These are phyloP conservation scores for Parnassius mnemosyne DNA, from an alignment of 2,888 invertebrate species.

Conservation along the genomic window DNA sequence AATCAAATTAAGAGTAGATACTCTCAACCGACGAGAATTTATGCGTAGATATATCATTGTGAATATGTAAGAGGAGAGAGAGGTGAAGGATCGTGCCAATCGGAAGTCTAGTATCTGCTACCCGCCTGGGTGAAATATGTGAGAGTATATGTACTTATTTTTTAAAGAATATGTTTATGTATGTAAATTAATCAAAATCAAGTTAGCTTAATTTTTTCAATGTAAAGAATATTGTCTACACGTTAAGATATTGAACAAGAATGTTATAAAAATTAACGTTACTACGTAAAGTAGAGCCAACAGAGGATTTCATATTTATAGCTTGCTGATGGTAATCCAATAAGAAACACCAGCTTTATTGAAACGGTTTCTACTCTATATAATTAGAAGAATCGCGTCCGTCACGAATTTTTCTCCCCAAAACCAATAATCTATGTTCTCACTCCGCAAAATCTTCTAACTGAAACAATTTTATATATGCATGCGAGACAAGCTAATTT, in stretches of 20 bases:
- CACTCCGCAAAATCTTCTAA: conserved; percentile 35
- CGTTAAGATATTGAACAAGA: neutral
- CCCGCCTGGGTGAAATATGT: no score
- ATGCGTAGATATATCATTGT: no score
- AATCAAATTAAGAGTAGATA: no score
- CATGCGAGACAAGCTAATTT: neutral
- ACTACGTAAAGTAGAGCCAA: neutral
- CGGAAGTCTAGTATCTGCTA: no score
- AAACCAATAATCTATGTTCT: conserved; percentile 37
- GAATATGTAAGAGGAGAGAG: no score
- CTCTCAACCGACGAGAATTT: no score
- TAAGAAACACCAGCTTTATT: conserved; percentile 24
- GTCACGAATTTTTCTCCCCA: conserved; percentile 29
- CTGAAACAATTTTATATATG: neutral
- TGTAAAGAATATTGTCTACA: no score
- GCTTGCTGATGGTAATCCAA: conserved; percentile 12
- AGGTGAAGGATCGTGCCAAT: no score
- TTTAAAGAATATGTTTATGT: no score
- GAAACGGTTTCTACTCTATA: conserved; percentile 40
- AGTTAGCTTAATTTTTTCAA: no score
- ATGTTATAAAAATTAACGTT: conserved; percentile 11
- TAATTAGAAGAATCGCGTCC: conserved; percentile 53
- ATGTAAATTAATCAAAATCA: no score
- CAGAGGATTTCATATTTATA: neutral
- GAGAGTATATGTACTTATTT: no score